Base-by-base conservation (phyloP, 2,888 invertebrate genomes). In the Phlogophora meticulosa region DNA sequence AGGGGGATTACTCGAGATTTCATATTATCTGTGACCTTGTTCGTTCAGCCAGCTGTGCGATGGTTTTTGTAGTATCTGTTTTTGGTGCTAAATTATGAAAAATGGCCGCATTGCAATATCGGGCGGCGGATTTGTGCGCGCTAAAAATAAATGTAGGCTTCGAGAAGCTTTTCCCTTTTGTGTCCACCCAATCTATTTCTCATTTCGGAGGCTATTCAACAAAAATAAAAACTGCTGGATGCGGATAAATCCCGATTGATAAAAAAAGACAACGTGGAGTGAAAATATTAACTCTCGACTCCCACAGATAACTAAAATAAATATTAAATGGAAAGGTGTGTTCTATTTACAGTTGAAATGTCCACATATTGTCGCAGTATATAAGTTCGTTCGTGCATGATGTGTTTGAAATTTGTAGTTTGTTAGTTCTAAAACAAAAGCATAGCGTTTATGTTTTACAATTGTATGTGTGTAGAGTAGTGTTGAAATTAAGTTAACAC, bases 1-100 rank as follows among this genome's bases (percentile, higher is more conserved):
- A 48, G 36, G 65, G 77, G 67, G 79, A 81, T 83, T 83, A 83
- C 63, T 64, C 48, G 61, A 68, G 61, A 68, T 81, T 77, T 58
- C 40, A 51, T 76, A 68, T 78, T 77, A 81, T 83, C 78, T 67
- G 40, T 72, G 81, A 53, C 69, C 68, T 78, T 75, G 76, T 53
- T 53, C 59, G 49, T 63, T 53, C 52, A 56, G 46, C 46, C 78
- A 71, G 66, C 74, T 73, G 56, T 57, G 42, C 22, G 28, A 67
- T 64, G 56, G 46, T 45, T 62, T 68, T 55, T 59, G 57, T 20
- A 28, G 28, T 51, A 55, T 78, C 53, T 78, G 20, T 43, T 63
- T 58, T 58, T 40, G 53, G 36, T n/a, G 42, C 20, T 34, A 52
- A 45, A 56, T 38, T 24, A 77, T 55, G 38, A 61, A 53, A 61